These are phyloP conservation scores for Otolemur garnettii DNA, from an alignment of 2,113 vertebrate species.

Conservation along the genomic window DNA sequence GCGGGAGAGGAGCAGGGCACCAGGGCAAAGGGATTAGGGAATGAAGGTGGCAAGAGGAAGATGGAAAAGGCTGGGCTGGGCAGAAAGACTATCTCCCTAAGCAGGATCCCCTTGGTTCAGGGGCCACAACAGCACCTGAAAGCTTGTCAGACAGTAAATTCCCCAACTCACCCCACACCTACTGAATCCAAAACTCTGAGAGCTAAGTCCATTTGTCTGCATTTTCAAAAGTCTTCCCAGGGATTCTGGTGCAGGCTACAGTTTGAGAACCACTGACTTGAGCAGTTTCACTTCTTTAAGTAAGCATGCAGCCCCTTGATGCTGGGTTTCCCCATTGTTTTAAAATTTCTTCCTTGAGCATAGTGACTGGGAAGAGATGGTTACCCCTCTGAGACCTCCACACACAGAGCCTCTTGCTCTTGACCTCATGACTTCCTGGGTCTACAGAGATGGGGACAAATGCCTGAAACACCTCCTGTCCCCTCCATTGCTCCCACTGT, in stretches of 20 bases:
- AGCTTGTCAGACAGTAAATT: neutral
- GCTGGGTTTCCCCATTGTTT: neutral
- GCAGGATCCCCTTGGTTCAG: neutral
- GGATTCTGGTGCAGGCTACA: neutral
- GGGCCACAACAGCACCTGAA: neutral
- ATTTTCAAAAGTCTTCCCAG: neutral
- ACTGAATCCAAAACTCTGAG: neutral
- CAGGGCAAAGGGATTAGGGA: neutral
- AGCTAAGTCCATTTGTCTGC: neutral
- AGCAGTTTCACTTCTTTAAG: neutral
- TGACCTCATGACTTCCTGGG: neutral
- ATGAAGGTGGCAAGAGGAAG: neutral
- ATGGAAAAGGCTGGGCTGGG: neutral
- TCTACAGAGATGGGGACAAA: neutral
- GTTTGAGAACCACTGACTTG: neutral
- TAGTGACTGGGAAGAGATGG: neutral
- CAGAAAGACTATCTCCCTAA: neutral
- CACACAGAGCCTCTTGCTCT: neutral
- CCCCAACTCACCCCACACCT: neutral
- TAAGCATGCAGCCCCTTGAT: neutral
- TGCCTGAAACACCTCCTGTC: too few relatives aligned
- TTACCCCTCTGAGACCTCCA: neutral
- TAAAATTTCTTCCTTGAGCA: neutral
- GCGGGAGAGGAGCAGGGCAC: neutral
- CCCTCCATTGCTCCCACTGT: rapidly evolving